Percentiles rank a stretch among this genome's conserved stretches.
Conservation (phyloP, 2,797 vertebrate genomes). For the Psittacula derbiana region DNA sequence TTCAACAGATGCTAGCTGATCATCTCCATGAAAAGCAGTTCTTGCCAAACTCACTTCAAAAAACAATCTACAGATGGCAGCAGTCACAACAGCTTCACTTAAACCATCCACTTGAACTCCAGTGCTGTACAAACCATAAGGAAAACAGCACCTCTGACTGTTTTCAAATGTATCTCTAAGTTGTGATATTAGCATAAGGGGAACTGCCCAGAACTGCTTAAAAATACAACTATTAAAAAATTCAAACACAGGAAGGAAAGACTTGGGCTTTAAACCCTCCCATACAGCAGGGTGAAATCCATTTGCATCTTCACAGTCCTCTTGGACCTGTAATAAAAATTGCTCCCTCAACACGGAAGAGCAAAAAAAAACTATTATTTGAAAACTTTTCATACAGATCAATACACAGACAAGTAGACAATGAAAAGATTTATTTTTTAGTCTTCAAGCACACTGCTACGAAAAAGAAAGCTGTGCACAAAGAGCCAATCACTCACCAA, state of each 20-base stretch:
- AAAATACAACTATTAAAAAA: background rate
- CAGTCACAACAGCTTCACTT: background rate
- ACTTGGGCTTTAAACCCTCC: background rate
- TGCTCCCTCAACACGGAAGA: background rate
- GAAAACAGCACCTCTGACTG: fast-evolving
- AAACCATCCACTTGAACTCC: background rate
- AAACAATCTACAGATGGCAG: background rate
- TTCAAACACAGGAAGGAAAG: background rate
- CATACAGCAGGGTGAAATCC: background rate
- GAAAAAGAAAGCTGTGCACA: slow-evolving; percentile 12
- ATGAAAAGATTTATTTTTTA: slow-evolving; percentile 31
- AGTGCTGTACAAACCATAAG: fast-evolving
- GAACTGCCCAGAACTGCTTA: background rate
- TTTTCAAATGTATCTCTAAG: background rate
- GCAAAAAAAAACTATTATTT: background rate
- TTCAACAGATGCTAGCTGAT: background rate
- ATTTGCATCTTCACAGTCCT: background rate
- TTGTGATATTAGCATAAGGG: background rate
- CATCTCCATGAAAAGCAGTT: background rate
- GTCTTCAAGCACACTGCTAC: background rate
- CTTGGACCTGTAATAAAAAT: background rate
- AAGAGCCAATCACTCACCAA: background rate
- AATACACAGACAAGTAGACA: background rate
- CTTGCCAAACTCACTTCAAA: background rate
- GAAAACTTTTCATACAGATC: background rate